Evolutionary conservation across 2,113 vertebrate genomes (phyloP).

Genomic region (Dasyprocta punctata): DNA sequence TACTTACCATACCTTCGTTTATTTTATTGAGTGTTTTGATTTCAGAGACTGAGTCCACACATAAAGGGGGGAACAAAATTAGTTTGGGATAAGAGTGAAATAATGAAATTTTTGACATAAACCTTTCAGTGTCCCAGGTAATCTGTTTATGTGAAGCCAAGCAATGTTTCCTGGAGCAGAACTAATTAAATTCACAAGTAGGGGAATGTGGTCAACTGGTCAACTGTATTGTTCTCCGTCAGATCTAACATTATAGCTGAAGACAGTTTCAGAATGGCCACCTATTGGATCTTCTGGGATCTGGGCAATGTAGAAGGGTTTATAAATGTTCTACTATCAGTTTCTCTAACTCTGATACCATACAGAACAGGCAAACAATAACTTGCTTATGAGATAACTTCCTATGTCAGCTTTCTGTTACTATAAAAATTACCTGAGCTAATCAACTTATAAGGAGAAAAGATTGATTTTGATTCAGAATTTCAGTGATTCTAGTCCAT

Average conservation of each 20-base stretch:
- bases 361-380: neutral
- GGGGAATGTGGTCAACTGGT: neutral
- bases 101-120: neutral
- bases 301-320: neutral
- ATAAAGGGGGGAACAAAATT: neutral
- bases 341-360: neutral
- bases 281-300: neutral
- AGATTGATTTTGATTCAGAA: neutral
- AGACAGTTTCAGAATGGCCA: neutral
- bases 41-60: constrained; percentile 22
- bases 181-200: neutral
- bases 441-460: neutral
- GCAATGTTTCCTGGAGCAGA: neutral
- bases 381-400: neutral
- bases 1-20: neutral
- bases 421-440: neutral
- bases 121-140: neutral
- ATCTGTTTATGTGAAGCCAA: neutral
- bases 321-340: neutral
- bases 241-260: neutral
- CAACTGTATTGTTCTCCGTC: neutral
- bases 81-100: neutral
- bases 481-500: neutral
- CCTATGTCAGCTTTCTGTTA: neutral
- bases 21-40: neutral